These are phyloP conservation scores for Lasioglossum figueresi DNA, from an alignment of 2,888 invertebrate species.

Conservation along the genomic window DNA sequence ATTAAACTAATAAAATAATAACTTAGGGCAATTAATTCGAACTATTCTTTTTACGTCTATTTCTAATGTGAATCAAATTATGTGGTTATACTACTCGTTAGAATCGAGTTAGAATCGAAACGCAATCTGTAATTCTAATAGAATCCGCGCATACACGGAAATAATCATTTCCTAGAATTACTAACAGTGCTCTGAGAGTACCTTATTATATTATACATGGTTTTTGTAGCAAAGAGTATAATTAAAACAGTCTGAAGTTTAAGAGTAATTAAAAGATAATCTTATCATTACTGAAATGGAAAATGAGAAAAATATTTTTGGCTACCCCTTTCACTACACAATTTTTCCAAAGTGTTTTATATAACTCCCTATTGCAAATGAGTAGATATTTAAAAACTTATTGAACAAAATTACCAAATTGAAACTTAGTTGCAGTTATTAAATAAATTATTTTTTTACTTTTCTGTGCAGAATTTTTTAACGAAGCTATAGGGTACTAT, in stretches of 20 bases:
- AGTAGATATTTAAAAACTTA: not conserved
- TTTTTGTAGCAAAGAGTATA: not conserved
- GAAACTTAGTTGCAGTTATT: too few species aligned
- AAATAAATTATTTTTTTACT: not conserved
- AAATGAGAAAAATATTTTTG: not conserved
- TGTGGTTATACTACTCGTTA: not conserved
- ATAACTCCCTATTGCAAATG: not conserved
- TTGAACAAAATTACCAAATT: not conserved
- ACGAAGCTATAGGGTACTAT: too few species aligned
- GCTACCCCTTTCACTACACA: not conserved
- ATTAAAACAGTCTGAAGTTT: not conserved
- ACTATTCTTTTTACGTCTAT: not conserved
- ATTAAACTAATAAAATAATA: not conserved
- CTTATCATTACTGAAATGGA: not conserved
- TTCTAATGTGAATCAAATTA: not conserved
- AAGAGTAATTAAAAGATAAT: not conserved
- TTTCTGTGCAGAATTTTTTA: not conserved
- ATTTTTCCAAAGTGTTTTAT: not conserved
- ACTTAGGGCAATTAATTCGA: not conserved
- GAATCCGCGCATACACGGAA: not conserved
- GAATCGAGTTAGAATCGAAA: too few species aligned
- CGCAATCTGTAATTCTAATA: conserved; percentile 1
- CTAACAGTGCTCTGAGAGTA: not conserved
- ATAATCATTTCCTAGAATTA: conserved; percentile 5
- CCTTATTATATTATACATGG: not conserved